Evolutionary conservation across 2,888 invertebrate species (phyloP), one percentile per base, ranked within the genome.

Genomic region (Tubulanus polymorphus): DNA sequence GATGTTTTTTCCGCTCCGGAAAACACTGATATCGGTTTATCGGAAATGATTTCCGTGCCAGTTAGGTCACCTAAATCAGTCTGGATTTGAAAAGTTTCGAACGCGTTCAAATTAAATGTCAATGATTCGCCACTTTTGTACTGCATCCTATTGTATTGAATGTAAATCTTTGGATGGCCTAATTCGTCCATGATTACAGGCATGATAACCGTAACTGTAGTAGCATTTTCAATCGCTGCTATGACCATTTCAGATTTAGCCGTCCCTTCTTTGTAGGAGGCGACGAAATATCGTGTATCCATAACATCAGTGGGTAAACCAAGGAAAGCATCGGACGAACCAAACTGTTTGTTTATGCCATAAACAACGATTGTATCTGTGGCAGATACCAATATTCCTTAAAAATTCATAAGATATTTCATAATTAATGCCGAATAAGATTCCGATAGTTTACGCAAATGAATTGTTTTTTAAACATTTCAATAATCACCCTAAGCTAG

Each of bases 1-100:
- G 62, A 61, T 1, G 67, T 64, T 56, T 69, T 67, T 37, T 54
- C 55, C 48, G 68, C 66, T n/a, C 73, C 73, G n/a, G 65, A 62
- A 30, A 71, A 63, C 10, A 69, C 67, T 2, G 66, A 61, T 3
- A 74, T 55, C 1, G 63, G 64, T 49, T 67, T 64, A 47, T 57
- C 60, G 28, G 68, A 55, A 0, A 49, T 49, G 15, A 73, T 56
- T 51, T 62, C 53, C 1, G 66, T 63, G 8, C 69, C 73, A 1
- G 72, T 69, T 35, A 72, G 59, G 55, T 74, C 74, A 1, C 63
- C 58, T 15, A 18, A 37, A 1, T 12, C 28, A 27, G 53, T 46
- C n/a, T 41, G 59, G 6, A 64, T 51, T 46, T 68, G 68, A 37
- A 66, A 61, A 2, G 66, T 66, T 23, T 66, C 56, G 51, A 55